A percentile compares a stretch with the other conserved stretches of the same genome.
phyloP scores from a whole-genome alignment of 23 tunicate species.

The Diplosoma virens region DNA sequence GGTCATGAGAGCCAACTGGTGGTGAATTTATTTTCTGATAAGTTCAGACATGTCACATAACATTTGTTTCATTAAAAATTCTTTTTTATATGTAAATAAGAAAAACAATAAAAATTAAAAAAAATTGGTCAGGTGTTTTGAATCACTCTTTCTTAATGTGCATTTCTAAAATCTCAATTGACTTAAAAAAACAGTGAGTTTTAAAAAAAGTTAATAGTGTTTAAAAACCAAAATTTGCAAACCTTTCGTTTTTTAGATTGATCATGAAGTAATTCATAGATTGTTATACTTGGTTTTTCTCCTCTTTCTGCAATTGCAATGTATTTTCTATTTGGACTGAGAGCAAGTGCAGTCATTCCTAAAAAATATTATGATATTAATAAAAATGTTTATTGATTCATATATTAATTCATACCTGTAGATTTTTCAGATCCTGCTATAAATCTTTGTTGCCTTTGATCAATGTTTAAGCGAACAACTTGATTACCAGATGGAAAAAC shows the following conservation, averaged over 20 bases:
- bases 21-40: too few species aligned
- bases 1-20: too few species aligned
- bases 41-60: too few species aligned
- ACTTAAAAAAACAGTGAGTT: too few species aligned
- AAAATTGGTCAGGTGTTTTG: too few species aligned
- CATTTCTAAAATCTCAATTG: too few species aligned
- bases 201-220: too few species aligned
- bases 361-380: background rate
- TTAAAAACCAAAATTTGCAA: too few species aligned
- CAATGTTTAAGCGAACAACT: constrained; percentile 87
- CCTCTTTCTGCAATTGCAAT: constrained; percentile 91
- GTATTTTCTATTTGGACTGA: constrained; percentile 90
- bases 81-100: too few species aligned
- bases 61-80: too few species aligned
- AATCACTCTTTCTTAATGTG: too few species aligned
- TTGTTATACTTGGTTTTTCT: constrained; percentile 81
- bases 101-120: too few species aligned
- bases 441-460: constrained; percentile 92
- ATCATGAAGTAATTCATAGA: constrained; percentile 89
- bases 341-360: constrained; percentile 96
- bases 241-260: constrained; percentile 92
- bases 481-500: constrained; percentile 97
- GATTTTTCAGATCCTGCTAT: constrained; percentile 94
- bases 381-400: background rate
- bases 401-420: constrained; percentile 37